Evolutionary conservation across 1,140 invertebrate species (phyloP), one percentile per base, ranked within the genome.

Genomic region (Diorhabda elongata): DNA sequence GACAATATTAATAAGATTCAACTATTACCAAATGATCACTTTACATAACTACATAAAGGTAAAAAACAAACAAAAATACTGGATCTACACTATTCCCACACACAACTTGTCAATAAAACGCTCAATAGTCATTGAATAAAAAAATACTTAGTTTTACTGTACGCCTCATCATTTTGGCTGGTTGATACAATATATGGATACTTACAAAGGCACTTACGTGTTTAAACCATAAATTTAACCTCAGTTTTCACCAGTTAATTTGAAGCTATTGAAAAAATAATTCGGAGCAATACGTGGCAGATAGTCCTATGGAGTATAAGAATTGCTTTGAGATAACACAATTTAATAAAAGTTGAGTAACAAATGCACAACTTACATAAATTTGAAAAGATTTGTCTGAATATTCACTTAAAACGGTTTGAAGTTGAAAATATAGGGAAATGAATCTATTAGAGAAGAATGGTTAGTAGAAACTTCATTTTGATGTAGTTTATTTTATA

Each of bases 121-220:
- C 65, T 67, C 65, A 52, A 52, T 66, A 66, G 65, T 67, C 65
- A 67, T 67, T 67, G 11, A 67, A 67, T 67, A 67, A 67, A 67
- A 66, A 65, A 44, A 44, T 43, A 57, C 64, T 9, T 58, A 67
- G n/a, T 60, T 67, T 52, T 67, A 67, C 58, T 67, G 58, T 47
- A 65, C 64, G 45, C 42, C 42, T 52, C 47, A 42, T 41, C 26
- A 57, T 44, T 61, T 41, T 41, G n/a, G 2, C 47, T 52, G 47
- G 47, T 52, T 6, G n/a, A 52, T 52, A 52, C 4, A 3, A 3
- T 52, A n/a, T 5, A 52, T 52, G 8, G 45, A 52, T 52, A 52
- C 6, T 52, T 52, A 8, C 6, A 52, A 8, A 52, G 47, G 47
- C 47, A 52, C 47, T 52, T 52, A n/a, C 6, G 6, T 6, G n/a